These are phyloP conservation scores for Pipistrellus pygmaeus DNA, from an alignment of 2,797 vertebrate species.

Conservation along the genomic window DNA sequence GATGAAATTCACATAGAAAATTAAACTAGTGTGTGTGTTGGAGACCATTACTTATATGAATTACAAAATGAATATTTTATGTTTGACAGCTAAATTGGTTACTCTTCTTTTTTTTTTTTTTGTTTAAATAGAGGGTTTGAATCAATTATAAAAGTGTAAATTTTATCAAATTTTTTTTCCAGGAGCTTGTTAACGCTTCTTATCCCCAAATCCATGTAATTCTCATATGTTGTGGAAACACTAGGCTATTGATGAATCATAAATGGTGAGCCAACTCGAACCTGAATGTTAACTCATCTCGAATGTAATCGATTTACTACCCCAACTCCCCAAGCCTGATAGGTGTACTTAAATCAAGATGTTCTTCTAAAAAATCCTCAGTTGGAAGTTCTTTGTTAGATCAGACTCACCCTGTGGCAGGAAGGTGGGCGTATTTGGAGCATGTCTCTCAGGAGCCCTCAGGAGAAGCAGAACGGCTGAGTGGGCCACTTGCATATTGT, in stretches of 20 bases:
- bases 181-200: constrained; percentile 51
- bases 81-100: constrained; percentile 57
- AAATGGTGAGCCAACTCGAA: neutral
- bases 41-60: constrained; percentile 56
- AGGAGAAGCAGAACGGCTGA: neutral
- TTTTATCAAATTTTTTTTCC: constrained; percentile 29
- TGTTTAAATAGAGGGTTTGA: neutral
- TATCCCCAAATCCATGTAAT: neutral
- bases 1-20: constrained; percentile 58
- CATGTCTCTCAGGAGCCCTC: neutral
- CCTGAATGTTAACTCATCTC: constrained; percentile 33
- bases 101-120: neutral
- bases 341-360: neutral
- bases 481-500: neutral
- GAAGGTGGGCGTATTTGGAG: neutral
- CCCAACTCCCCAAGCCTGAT: neutral
- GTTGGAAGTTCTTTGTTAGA: neutral
- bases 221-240: neutral
- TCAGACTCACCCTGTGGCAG: neutral
- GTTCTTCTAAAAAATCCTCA: neutral
- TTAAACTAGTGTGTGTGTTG: constrained; percentile 44
- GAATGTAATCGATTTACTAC: neutral
- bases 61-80: constrained; percentile 67
- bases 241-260: neutral
- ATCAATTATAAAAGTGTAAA: constrained; percentile 39